Conservation (phyloP, 2,888 invertebrate genomes). For the Physocephala rufipes region DNA sequence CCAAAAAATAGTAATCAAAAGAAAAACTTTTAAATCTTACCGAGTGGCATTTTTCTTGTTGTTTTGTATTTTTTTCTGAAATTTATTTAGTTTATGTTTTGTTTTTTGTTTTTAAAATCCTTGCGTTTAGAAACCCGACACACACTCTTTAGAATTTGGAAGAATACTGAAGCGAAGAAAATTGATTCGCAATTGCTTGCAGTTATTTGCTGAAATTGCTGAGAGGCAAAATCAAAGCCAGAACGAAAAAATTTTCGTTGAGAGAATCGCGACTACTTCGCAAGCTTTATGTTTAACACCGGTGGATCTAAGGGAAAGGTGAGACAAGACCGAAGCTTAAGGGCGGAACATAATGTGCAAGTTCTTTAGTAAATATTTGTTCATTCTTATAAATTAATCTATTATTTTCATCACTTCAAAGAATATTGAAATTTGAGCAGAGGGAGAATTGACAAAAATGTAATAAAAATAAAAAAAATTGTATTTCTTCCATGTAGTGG, state of each 20-base stretch:
- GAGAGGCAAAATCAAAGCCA: neutral
- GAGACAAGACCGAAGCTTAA: no score
- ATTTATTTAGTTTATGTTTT: constrained; percentile 8
- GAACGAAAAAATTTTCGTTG: neutral
- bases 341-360: no score
- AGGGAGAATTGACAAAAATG: neutral
- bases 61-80: constrained; percentile 13
- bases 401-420: no score
- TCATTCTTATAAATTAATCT: neutral
- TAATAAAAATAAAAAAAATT: neutral
- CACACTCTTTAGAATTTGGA: constrained; percentile 40
- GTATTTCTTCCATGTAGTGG: neutral
- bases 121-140: neutral
- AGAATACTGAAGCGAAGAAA: constrained; percentile 41
- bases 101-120: neutral
- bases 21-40: constrained; percentile 48
- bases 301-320: neutral
- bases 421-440: no score
- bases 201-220: neutral
- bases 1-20: neutral
- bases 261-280: neutral
- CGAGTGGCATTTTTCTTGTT: constrained; percentile 53
- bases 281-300: neutral
- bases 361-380: neutral
- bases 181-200: constrained; percentile 3